Evolutionary conservation across 2,888 invertebrate genomes (phyloP).

Genomic region (Cephus spinipes): DNA sequence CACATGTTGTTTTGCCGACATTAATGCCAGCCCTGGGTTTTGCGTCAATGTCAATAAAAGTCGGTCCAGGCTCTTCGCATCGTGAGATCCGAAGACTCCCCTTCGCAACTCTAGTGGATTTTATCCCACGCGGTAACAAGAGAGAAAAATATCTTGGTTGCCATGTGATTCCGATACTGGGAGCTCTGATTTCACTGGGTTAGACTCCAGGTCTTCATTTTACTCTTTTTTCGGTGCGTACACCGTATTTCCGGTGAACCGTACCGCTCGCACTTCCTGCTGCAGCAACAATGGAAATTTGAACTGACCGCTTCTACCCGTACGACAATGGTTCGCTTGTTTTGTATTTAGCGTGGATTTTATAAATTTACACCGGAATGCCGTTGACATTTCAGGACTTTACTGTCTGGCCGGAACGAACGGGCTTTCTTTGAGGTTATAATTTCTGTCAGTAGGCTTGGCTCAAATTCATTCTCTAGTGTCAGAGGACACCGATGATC

Average conservation of each 20-base stretch:
- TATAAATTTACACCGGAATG: neutral
- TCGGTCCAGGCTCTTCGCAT: neutral
- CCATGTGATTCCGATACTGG: neutral
- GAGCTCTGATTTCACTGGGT: neutral
- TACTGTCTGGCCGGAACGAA: no score
- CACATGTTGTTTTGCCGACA: neutral
- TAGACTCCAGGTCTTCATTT: slow-evolving; percentile 1
- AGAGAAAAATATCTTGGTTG: neutral
- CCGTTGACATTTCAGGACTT: neutral
- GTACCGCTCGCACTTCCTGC: slow-evolving; percentile 21
- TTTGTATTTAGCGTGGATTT: neutral
- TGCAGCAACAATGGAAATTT: slow-evolving; percentile 26
- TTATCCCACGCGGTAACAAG: neutral
- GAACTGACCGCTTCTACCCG: slow-evolving; percentile 10
- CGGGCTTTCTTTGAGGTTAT: neutral
- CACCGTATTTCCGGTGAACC: slow-evolving; percentile 27
- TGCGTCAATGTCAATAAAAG: neutral
- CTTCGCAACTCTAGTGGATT: neutral
- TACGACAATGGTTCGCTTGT: neutral
- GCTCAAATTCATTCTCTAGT: neutral
- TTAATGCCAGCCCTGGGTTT: neutral
- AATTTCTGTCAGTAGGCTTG: neutral
- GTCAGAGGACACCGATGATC: neutral
- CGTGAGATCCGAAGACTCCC: neutral
- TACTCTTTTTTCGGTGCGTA: slow-evolving; percentile 14